Conservation (phyloP, 2,888 invertebrate species). For the Timema cristinae region DNA sequence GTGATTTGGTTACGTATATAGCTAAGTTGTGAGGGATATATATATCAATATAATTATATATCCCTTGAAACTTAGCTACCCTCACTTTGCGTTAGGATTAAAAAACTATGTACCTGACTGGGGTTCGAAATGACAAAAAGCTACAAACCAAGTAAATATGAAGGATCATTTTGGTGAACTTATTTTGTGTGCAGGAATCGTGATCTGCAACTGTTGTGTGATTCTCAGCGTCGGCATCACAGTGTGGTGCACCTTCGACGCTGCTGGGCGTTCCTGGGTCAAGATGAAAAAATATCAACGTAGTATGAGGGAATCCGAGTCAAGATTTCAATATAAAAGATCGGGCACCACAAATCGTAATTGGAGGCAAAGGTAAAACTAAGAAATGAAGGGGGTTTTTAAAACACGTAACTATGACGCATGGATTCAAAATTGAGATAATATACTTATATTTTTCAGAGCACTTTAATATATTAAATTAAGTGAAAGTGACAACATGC, state of each 20-base stretch:
- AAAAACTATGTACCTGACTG: background rate
- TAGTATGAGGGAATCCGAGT: constrained; percentile 71
- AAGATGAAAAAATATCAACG: constrained; percentile 85
- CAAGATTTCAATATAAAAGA: constrained; percentile 69
- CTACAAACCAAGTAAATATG: background rate
- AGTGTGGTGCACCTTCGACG: constrained; percentile 82
- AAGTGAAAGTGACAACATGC: no score
- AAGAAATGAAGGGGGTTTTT: no score
- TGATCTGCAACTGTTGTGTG: constrained; percentile 74
- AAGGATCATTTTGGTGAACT: no score
- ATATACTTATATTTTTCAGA: no score
- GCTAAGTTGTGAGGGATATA: no score
- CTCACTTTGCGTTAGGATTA: background rate
- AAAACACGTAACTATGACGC: no score
- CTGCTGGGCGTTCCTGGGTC: constrained; percentile 85
- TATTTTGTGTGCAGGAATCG: constrained; percentile 54
- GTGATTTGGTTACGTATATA: no score
- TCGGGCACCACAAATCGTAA: constrained; percentile 73
- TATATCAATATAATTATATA: no score
- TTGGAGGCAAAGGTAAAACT: constrained; percentile 72
- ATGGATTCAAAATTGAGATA: no score
- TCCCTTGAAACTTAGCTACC: no score
- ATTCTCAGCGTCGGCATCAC: constrained; percentile 68
- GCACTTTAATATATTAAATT: no score
- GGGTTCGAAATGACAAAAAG: constrained; percentile 1